Base-by-base conservation (phyloP, 2,797 vertebrate genomes). In the Carapus acus region DNA sequence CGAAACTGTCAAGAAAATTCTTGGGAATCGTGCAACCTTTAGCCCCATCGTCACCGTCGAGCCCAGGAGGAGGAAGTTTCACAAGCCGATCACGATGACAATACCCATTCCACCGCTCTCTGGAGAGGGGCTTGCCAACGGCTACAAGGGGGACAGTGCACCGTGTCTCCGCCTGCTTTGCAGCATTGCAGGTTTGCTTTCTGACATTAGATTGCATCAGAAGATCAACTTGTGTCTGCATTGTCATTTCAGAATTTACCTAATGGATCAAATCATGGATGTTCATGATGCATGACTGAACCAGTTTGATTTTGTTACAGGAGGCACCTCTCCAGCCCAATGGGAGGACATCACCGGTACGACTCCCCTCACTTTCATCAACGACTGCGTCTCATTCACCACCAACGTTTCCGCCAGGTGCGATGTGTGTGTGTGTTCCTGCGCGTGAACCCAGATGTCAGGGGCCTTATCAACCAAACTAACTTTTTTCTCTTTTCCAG, bases 291-390 rank as follows among this genome's bases (percentile, higher is more conserved):
- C n/a, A n/a, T n/a, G n/a, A 43, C 20, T 14, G 53, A 31, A 18
- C 18, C 14, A 58, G 8, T 48, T 0, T 62, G 21, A 21, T 16
- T 42, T 4, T 81, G 62, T 55, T 20, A 3, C 65, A 99, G 96
- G 96, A 51, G 96, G 96, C 1, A 98, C 95, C 0, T 98, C 94
- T 0, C 94, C 95, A 1, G 96, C 96, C 0, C 96, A 99, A 71
- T 99, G 96, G 96, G 96, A 99, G 73, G 96, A 99, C 67, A 99
- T 99, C 80, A 99, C 96, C 0, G 96, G 96, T 77, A 99, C 95
- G 8, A 99, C 96, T 21, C 96, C 96, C 1, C 86, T 99, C 74
- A 96, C 95, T 0, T 98, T 99, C 47, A 81, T 93, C n/a, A 94
- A 90, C 0, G 93, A 99, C 67, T 93, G 92, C 0, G 96, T 97